Evolutionary conservation across 2,113 vertebrate genomes (phyloP).

Genomic region (Caranx ignobilis): DNA sequence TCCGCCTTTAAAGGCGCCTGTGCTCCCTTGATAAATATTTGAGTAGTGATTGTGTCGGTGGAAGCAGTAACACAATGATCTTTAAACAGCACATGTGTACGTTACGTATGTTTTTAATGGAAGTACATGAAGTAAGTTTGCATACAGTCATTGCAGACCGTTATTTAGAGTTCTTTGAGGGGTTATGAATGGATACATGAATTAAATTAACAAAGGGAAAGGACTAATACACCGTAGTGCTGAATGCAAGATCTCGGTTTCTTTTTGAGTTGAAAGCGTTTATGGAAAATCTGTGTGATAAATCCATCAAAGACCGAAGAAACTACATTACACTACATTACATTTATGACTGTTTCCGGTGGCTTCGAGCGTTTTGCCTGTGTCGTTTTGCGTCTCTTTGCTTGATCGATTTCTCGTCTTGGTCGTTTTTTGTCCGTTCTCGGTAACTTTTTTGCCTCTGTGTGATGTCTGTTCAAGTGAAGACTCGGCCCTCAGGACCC

Average conservation of each 20-base stretch:
- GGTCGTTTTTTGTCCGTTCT: too few species aligned
- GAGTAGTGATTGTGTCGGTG: conserved; percentile 1
- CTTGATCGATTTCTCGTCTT: too few species aligned
- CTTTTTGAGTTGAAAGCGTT: background rate
- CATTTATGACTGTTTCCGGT: background rate
- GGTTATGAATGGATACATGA: background rate
- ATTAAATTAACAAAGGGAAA: background rate
- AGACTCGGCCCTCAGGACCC: too few species aligned
- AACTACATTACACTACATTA: background rate
- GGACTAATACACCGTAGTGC: too few species aligned
- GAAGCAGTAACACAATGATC: background rate
- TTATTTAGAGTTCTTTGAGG: background rate
- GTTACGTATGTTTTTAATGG: background rate
- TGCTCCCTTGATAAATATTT: conserved; percentile 73
- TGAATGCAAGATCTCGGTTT: background rate
- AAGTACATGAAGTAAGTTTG: background rate
- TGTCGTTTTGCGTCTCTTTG: background rate
- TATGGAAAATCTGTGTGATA: background rate
- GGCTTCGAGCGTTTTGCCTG: too few species aligned
- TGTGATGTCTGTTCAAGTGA: too few species aligned
- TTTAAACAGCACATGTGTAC: background rate
- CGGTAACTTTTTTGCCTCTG: too few species aligned
- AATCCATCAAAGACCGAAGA: background rate
- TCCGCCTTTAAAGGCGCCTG: conserved; percentile 6
- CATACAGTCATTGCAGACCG: too few species aligned